Conservation (phyloP, 2,888 invertebrate species). For the Lucinisca nassula region DNA sequence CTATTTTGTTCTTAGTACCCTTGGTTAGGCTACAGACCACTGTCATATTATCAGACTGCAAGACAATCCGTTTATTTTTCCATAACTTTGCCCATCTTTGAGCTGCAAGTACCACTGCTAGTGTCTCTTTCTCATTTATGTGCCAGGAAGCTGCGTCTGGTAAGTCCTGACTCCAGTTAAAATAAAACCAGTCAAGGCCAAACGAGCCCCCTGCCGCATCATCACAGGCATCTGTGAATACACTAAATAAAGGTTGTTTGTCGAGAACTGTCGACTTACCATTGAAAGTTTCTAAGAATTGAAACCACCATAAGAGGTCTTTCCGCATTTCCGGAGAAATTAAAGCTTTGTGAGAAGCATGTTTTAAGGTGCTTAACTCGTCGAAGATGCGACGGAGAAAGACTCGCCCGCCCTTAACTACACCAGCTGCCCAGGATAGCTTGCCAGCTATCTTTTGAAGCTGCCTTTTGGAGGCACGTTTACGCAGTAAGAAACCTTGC, state of each 20-base stretch:
- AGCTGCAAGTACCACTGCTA: conserved; percentile 16
- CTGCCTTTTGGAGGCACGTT: conserved; percentile 42
- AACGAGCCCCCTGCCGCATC: conserved; percentile 27
- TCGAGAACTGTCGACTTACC: conserved; percentile 26
- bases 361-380: conserved; percentile 19
- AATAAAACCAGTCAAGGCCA: conserved; percentile 35
- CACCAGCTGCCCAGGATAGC: conserved; percentile 46
- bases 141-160: conserved; percentile 23
- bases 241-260: conserved; percentile 10
- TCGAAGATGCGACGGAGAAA: conserved; percentile 42
- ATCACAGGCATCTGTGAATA: conserved; percentile 38
- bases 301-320: conserved; percentile 41
- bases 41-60: conserved; percentile 27
- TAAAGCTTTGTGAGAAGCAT: conserved; percentile 19
- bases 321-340: not conserved
- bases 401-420: conserved; percentile 41
- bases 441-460: conserved; percentile 39
- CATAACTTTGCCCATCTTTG: conserved; percentile 21
- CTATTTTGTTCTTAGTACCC: conserved; percentile 10
- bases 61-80: conserved; percentile 17
- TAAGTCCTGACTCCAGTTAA: conserved; percentile 33
- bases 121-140: conserved; percentile 32
- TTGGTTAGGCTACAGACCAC: conserved; percentile 10
- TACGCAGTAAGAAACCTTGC: conserved; percentile 9
- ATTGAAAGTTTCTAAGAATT: conserved; percentile 25